Evolutionary conservation across 2,113 vertebrate species (phyloP).

Genomic region (Dolichallabes microphthalmus): DNA sequence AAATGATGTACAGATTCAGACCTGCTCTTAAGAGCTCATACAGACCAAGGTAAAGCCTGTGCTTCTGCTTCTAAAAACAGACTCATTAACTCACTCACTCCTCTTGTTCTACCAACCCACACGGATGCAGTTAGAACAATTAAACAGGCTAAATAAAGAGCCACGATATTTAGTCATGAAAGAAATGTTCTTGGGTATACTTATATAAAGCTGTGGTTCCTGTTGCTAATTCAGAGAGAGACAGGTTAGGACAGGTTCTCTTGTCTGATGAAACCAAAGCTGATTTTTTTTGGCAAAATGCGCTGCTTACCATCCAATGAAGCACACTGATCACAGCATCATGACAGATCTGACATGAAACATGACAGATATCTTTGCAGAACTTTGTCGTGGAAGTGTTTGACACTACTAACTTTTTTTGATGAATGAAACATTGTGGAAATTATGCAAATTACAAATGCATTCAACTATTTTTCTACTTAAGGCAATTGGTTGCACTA

Average conservation of each 20-base stretch:
- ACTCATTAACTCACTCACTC: neutral
- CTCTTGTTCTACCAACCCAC: slow-evolving; percentile 42
- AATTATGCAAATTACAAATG: no score
- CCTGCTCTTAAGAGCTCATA: slow-evolving; percentile 63
- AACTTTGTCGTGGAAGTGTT: neutral
- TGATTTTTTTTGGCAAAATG: neutral
- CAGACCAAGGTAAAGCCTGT: slow-evolving; percentile 54
- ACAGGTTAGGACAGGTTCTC: neutral
- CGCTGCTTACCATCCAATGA: neutral
- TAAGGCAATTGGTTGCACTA: neutral
- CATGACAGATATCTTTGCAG: neutral
- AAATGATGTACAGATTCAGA: slow-evolving; percentile 57
- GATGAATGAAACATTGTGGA: no score
- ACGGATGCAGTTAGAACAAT: slow-evolving; percentile 65
- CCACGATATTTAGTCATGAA: neutral
- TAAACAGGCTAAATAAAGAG: slow-evolving; percentile 62
- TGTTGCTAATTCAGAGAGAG: neutral
- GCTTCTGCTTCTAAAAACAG: slow-evolving; percentile 69
- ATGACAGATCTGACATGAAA: neutral
- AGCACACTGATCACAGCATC: neutral
- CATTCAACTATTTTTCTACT: neutral
- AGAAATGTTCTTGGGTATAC: neutral
- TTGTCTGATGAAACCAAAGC: neutral
- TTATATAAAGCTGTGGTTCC: slow-evolving; percentile 1
- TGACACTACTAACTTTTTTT: no score